Percentiles rank a stretch among this genome's conserved stretches.
Evolutionary conservation across 2,797 vertebrate genomes (phyloP).

Genomic region (Chloroceryle amazona): DNA sequence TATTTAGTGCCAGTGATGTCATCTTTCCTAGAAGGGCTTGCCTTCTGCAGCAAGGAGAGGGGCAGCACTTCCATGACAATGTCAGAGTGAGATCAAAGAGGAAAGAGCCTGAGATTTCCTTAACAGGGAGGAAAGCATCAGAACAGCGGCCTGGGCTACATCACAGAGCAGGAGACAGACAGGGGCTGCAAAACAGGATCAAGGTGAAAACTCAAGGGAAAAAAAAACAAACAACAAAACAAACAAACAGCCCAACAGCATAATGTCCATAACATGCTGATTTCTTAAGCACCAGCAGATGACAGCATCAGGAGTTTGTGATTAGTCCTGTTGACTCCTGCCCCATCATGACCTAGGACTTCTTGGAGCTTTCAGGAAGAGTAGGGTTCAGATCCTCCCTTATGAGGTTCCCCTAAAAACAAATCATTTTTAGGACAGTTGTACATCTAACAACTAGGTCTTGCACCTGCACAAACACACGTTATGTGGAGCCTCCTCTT

Average conservation of each 20-base stretch:
- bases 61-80: slow-evolving; percentile 31
- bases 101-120: neutral
- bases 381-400: neutral
- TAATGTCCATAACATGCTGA: neutral
- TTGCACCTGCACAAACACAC: neutral
- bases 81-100: neutral
- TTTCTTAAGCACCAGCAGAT: neutral
- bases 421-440: neutral
- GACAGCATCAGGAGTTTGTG: neutral
- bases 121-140: neutral
- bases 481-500: no score
- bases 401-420: neutral
- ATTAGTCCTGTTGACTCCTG: neutral
- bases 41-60: slow-evolving; percentile 27
- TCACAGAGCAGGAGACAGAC: neutral
- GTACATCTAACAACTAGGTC: neutral
- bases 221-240: accelerated
- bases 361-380: accelerated
- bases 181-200: neutral
- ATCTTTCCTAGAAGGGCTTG: slow-evolving; percentile 62
- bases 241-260: no score
- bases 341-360: accelerated
- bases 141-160: neutral
- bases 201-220: neutral
- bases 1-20: slow-evolving; percentile 72